phyloP scores from a whole-genome alignment of 1,140 invertebrate genomes.

The Brachionus koreanus region DNA sequence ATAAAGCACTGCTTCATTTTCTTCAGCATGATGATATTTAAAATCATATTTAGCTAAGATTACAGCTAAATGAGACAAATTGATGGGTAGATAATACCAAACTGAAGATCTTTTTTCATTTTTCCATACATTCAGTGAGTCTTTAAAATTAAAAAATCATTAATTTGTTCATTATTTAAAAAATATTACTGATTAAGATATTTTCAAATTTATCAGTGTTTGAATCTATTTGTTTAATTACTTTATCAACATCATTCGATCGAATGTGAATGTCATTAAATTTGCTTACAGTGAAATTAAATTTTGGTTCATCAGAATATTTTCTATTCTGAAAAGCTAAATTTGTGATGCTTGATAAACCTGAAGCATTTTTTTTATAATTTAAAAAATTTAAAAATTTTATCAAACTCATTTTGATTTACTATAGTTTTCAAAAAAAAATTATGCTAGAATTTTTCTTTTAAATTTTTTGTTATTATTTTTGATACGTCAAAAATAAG shows the following conservation, averaged over 20 bases:
- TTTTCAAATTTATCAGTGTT: background rate
- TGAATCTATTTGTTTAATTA: background rate
- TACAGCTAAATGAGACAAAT: constrained; percentile 10
- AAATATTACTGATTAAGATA: background rate
- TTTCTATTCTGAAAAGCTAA: background rate
- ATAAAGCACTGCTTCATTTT: constrained; percentile 72
- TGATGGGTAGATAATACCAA: constrained; percentile 13
- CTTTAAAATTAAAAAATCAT: background rate
- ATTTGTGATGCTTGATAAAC: background rate
- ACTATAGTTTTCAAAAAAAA: background rate
- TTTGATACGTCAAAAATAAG: background rate
- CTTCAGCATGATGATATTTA: constrained; percentile 76
- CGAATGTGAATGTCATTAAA: constrained; percentile 28
- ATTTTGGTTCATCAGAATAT: background rate
- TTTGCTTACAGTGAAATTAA: constrained; percentile 11
- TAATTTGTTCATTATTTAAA: background rate
- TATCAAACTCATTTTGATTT: background rate
- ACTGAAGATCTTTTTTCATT: background rate
- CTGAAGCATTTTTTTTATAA: background rate
- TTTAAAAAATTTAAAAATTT: background rate
- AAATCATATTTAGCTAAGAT: constrained; percentile 67
- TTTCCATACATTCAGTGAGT: constrained; percentile 8
- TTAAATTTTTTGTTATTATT: background rate
- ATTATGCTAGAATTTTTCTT: too few relatives aligned
- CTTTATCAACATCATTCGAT: background rate